Base-by-base conservation (phyloP, 1,140 invertebrate genomes). In the Neelides sp. region DNA sequence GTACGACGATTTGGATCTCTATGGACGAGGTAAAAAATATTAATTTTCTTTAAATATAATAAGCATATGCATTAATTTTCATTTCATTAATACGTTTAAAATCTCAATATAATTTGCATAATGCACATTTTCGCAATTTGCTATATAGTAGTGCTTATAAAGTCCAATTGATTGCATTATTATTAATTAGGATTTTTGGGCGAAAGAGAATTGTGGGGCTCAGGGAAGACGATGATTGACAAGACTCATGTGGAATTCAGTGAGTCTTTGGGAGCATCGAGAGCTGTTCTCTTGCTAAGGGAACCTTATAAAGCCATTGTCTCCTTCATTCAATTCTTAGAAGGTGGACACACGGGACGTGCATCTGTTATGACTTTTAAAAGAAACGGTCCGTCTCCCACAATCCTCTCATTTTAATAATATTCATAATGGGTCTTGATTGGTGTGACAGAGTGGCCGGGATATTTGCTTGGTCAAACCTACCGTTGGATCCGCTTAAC, bases 241-340 rank as follows among this genome's bases (percentile, higher is more conserved):
- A 68, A 68, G 51, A 62, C 62, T 1, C 67, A 68, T 52, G 54
- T 37, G 39, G 37, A 56, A 34, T 48, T 58, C 37, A 15, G 47
- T 27, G 1, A 32, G 52, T 44, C 49, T 53, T 42, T 48, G 35
- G 7, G 23, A 36, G 32, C 67, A 60, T 37, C 48, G 26, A 56
- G 59, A 22, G 64, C 41, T 5, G 61, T 69, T 39, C 57, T 69
- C 7, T 46, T 69, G 5, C 42, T 69, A 1, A 49, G 68, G 20
- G 68, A 69, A 48, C 68, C 68, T 17, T 68, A 66, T 50, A 53
- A 63, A 20, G 65, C 68, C 44, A 62, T 69, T 36, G 42, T 68
- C 0, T 61, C 68, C 13, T 66, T 63, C 49, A 62, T 64, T 19
- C 66, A 69, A 30, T 68, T 59, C 42, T 44, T 65, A 13, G 64